phyloP scores from a whole-genome alignment of 2,888 invertebrate genomes.

The Sturmia bella region DNA sequence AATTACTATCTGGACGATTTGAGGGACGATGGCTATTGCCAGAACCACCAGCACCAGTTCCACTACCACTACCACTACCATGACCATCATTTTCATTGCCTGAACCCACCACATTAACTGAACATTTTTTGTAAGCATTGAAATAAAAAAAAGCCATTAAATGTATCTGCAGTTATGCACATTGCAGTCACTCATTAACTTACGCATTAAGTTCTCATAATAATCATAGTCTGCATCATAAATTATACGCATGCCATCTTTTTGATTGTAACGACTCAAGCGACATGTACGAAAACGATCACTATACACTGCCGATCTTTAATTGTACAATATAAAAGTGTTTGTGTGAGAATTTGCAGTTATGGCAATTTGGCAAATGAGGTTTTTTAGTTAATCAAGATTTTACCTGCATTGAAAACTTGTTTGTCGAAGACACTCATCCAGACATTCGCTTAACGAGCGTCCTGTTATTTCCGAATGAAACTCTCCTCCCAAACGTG shows the following conservation, averaged over 20 bases:
- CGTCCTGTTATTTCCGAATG: constrained; percentile 94
- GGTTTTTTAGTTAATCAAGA: constrained; percentile 39
- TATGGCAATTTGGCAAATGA: background rate
- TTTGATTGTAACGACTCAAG: constrained; percentile 92
- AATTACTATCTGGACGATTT: constrained; percentile 77
- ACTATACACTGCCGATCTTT: constrained; percentile 92
- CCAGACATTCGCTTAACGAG: constrained; percentile 93
- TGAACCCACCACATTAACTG: constrained; percentile 82
- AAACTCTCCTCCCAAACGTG: constrained; percentile 92
- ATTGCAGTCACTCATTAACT: constrained; percentile 81
- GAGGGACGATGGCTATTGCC: constrained; percentile 74
- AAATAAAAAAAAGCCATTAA: background rate
- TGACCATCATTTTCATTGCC: constrained; percentile 76
- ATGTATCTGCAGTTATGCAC: background rate
- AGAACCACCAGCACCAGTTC: constrained; percentile 64
- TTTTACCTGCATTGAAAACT: constrained; percentile 89
- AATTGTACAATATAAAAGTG: constrained; percentile 60
- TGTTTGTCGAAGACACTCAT: constrained; percentile 93
- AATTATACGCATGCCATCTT: constrained; percentile 92
- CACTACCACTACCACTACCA: constrained; percentile 73
- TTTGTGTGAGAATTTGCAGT: background rate
- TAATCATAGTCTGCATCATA: constrained; percentile 96
- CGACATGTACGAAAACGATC: constrained; percentile 92
- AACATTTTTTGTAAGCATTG: constrained; percentile 17
- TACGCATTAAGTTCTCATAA: constrained; percentile 96